phyloP scores from a whole-genome alignment of 1,140 invertebrate species.

The Homarus americanus region DNA sequence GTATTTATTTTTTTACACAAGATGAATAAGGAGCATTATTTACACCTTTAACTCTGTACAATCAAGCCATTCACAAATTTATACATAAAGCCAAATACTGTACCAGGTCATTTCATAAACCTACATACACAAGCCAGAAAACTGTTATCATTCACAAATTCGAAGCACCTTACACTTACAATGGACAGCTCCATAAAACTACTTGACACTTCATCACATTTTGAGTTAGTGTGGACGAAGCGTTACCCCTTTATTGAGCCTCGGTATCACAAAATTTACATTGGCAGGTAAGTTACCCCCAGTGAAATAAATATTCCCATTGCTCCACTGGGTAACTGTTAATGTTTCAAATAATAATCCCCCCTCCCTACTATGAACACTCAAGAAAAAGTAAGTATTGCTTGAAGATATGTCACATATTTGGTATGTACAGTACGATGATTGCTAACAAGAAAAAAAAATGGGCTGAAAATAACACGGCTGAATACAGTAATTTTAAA shows the following conservation, averaged over 20 bases:
- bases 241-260: conserved; percentile 19
- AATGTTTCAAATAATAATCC: conserved; percentile 19
- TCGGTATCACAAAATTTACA: conserved; percentile 57
- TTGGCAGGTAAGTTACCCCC: conserved; percentile 30
- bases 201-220: conserved; percentile 37
- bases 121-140: conserved; percentile 37
- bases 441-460: not conserved
- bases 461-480: not conserved
- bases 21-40: conserved; percentile 67
- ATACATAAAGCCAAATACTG: conserved; percentile 69
- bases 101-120: conserved; percentile 34
- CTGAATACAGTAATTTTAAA: not conserved
- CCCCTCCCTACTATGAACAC: conserved; percentile 8
- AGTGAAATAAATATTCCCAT: conserved; percentile 48
- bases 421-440: conserved; percentile 8
- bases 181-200: conserved; percentile 49
- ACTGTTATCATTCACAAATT: conserved; percentile 39
- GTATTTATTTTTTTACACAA: conserved; percentile 70
- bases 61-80: conserved; percentile 69
- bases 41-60: conserved; percentile 71
- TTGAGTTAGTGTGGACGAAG: conserved; percentile 37
- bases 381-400: not conserved
- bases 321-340: conserved; percentile 38
- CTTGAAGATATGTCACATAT: not conserved
- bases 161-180: conserved; percentile 64